These are phyloP conservation scores for Ornithoptera alexandrae DNA, from an alignment of 2,888 invertebrate genomes.

Conservation along the genomic window DNA sequence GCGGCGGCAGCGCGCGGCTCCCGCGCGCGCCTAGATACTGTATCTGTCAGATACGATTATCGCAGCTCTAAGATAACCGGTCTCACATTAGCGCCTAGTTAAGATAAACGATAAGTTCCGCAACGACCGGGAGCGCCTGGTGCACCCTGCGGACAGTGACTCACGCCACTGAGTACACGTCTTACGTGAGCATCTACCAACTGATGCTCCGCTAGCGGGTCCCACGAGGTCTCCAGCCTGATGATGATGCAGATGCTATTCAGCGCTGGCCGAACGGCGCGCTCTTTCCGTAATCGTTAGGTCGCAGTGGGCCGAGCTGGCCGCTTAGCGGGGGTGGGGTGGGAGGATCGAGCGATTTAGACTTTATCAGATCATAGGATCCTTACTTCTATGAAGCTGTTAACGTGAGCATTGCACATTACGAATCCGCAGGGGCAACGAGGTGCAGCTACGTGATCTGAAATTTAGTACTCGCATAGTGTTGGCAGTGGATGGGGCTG, in stretches of 20 bases:
- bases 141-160: too few species aligned
- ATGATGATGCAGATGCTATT: background rate
- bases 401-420: too few species aligned
- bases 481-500: too few species aligned
- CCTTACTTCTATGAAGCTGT: too few species aligned
- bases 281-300: background rate
- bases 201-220: background rate
- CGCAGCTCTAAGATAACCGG: conserved; percentile 70
- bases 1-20: conserved; percentile 3
- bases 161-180: too few species aligned
- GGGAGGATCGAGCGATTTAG: background rate
- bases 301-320: background rate
- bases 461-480: too few species aligned
- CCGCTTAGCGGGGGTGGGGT: background rate
- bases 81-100: conserved; percentile 74
- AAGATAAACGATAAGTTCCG: conserved; percentile 73
- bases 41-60: conserved; percentile 74
- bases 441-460: too few species aligned
- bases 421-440: too few species aligned
- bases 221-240: background rate
- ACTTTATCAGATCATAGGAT: too few species aligned
- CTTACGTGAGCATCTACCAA: too few species aligned
- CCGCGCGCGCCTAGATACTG: conserved; percentile 50
- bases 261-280: background rate
- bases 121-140: background rate